phyloP scores from a whole-genome alignment of 2,888 invertebrate genomes.

The Hylaea fasciaria region DNA sequence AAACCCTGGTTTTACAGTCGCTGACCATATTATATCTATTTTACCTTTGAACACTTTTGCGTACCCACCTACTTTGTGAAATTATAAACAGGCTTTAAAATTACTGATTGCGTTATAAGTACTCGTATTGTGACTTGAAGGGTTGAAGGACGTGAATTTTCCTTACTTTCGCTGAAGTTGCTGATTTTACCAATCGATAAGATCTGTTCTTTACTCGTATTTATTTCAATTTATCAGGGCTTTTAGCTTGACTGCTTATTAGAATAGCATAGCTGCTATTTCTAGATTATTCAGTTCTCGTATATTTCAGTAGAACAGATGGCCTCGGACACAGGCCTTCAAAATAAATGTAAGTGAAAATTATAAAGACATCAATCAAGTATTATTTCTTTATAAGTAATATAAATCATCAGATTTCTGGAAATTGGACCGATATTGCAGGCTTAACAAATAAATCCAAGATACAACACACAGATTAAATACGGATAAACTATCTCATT shows the following conservation, averaged over 20 bases:
- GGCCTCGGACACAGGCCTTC: too few relatives aligned
- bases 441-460: conserved; percentile 19
- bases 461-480: conserved; percentile 16
- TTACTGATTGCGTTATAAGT: background rate
- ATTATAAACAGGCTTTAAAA: conserved; percentile 9
- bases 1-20: conserved; percentile 9
- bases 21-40: conserved; percentile 13
- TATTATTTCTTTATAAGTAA: background rate
- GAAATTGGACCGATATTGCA: conserved; percentile 11
- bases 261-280: too few relatives aligned
- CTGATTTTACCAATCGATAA: too few relatives aligned
- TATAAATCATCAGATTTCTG: conserved; percentile 11
- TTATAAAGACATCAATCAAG: too few relatives aligned
- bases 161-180: too few relatives aligned
- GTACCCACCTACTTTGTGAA: conserved; percentile 7
- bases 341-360: too few relatives aligned
- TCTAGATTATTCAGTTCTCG: too few relatives aligned
- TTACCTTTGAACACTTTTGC: conserved; percentile 20
- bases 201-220: too few relatives aligned
- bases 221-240: too few relatives aligned
- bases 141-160: too few relatives aligned
- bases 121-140: too few relatives aligned
- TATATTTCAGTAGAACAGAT: too few relatives aligned
- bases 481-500: background rate
- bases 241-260: background rate